Base-by-base conservation (phyloP, 1,140 invertebrate genomes). In the Dreissena polymorpha region DNA sequence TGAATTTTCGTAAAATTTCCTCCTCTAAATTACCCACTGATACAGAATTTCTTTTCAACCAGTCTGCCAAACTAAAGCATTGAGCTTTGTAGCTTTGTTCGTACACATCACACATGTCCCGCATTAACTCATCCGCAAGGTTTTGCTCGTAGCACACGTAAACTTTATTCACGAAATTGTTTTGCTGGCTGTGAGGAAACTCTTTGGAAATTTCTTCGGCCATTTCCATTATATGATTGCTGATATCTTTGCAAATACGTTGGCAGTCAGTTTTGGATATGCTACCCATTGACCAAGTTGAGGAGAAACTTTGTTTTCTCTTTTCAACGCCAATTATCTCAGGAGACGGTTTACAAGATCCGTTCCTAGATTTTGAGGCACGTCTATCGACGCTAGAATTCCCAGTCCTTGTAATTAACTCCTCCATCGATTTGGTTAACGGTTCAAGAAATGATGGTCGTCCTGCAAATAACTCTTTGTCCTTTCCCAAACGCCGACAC, bases 131-230 rank as follows among this genome's bases (percentile, higher is more conserved):
- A 2, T 27, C 60, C 51, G 79, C 73, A 27, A 82, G 60, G 57
- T 82, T 50, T 25, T 82, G 69, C 29, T 82, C 79, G 72, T 82
- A 82, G 29, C 79, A 82, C 51, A 74, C 60, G 53, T 82, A 82
- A 18, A 82, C 55, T 18, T 82, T 82, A 53, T 74, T 80, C 23
- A 57, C 50, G 51, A 64, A 80, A 64, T 29, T 50, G 21, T 55
- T 51, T 51, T 70, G 69, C 60, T 25, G 53, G 25, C 50, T 12
- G 16, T 60, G 25, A 27, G 25, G 49, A 29, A 83, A 68, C 23
- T 83, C 67, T 23, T 70, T 29, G 57, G 65, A 65, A 25, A 83
- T 29, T 23, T 77, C 55, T n/a, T 70, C 55, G 10, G 73, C n/a
- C 21, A 71, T 68, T 50, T 76, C 53, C 57, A 51, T 49, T 10